Conservation (phyloP, 2,888 invertebrate species). For the Drosophila prostipennis region DNA sequence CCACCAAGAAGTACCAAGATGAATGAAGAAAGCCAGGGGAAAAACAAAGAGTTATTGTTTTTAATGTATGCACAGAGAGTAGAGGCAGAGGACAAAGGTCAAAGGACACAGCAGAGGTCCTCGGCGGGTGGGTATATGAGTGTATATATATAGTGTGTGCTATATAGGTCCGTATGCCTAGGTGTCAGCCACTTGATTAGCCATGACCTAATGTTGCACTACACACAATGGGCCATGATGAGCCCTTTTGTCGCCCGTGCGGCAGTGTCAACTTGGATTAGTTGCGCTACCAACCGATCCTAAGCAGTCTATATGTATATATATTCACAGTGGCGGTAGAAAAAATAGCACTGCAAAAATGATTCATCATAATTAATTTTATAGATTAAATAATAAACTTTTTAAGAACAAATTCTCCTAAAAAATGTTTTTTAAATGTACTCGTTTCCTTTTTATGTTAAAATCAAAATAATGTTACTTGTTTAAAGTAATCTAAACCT, state of each 20-base stretch:
- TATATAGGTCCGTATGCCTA: neutral
- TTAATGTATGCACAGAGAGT: conserved; percentile 67
- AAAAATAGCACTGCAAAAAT: neutral
- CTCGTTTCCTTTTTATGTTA: too few species aligned
- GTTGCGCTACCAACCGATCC: conserved; percentile 66
- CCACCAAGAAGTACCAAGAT: conserved; percentile 62
- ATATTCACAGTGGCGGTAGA: neutral
- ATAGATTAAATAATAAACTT: too few species aligned
- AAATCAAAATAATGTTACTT: too few species aligned
- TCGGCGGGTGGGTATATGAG: conserved; percentile 18
- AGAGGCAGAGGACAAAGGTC: conserved; percentile 7
- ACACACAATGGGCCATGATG: conserved; percentile 74
- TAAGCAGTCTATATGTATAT: neutral
- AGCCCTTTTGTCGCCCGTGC: conserved; percentile 44
- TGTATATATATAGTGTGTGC: neutral
- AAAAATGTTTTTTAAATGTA: too few species aligned
- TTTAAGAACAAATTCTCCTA: too few species aligned
- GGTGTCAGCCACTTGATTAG: conserved; percentile 52
- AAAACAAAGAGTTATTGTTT: conserved; percentile 72
- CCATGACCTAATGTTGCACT: conserved; percentile 78
- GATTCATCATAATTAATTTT: too few species aligned
- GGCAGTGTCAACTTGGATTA: conserved; percentile 67
- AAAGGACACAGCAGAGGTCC: conserved; percentile 5
- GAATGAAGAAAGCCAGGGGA: conserved; percentile 36
- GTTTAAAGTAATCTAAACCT: too few species aligned